Evolutionary conservation across 2,797 vertebrate species (phyloP).

Genomic region (Molossus alvarezi): DNA sequence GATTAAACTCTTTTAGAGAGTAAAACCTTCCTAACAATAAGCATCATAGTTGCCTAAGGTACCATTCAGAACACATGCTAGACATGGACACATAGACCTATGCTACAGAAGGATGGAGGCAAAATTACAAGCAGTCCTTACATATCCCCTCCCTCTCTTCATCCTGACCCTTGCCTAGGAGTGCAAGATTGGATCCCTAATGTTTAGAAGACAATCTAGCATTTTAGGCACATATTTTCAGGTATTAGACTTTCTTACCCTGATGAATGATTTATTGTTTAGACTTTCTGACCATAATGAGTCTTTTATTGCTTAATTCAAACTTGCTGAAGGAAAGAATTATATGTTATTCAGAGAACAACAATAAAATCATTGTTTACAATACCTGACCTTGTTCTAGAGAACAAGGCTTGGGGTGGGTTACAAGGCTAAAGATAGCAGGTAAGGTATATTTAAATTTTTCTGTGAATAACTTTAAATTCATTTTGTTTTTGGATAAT

Average conservation of each 20-base stretch:
- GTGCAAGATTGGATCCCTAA: neutral
- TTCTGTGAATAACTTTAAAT: conserved; percentile 1
- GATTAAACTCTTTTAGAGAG: neutral
- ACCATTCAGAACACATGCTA: neutral
- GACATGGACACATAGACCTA: neutral
- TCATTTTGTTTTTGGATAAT: conserved; percentile 6
- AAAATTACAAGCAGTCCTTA: neutral
- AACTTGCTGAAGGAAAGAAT: neutral
- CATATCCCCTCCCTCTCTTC: neutral
- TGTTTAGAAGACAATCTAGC: neutral
- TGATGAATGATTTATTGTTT: neutral
- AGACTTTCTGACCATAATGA: neutral
- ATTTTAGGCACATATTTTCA: neutral
- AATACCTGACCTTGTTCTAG: neutral
- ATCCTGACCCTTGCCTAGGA: neutral
- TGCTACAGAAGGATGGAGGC: neutral
- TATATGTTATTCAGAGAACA: neutral
- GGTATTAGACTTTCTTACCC: neutral
- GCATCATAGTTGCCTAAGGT: neutral
- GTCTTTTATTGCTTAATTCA: conserved; percentile 26
- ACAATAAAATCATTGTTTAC: neutral
- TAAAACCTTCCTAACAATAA: conserved; percentile 29
- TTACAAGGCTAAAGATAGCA: neutral
- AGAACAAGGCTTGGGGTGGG: neutral
- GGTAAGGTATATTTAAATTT: conserved; percentile 1